A percentile compares a stretch with the other conserved stretches of the same genome.
Conservation (phyloP, 2,888 invertebrate species). For the Phragmatobia fuliginosa region DNA sequence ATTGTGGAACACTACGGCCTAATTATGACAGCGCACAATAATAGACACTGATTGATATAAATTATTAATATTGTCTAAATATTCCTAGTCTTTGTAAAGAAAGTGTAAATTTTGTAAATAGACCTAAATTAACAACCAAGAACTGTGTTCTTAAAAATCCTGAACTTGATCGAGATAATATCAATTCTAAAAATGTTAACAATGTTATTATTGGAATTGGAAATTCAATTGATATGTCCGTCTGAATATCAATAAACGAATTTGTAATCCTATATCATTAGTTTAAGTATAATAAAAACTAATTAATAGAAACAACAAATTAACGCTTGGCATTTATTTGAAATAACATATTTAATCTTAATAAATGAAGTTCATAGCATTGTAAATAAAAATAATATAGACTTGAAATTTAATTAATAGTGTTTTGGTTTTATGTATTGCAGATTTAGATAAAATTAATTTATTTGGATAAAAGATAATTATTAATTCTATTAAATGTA, state of each 20-base stretch:
- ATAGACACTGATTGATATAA: slow-evolving; percentile 48
- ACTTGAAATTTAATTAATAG: slow-evolving; percentile 31
- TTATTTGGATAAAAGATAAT: slow-evolving; percentile 37
- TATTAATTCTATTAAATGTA: slow-evolving; percentile 44
- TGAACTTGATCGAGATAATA: slow-evolving; percentile 59
- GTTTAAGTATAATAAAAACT: slow-evolving; percentile 67
- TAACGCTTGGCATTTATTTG: slow-evolving; percentile 84
- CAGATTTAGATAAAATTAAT: slow-evolving; percentile 32
- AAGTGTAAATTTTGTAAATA: slow-evolving; percentile 77
- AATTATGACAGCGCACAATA: slow-evolving; percentile 49
- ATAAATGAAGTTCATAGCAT: slow-evolving; percentile 38
- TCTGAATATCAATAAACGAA: slow-evolving; percentile 84
- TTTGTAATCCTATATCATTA: slow-evolving; percentile 84
- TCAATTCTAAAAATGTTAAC: slow-evolving; percentile 70
- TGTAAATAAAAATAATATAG: slow-evolving; percentile 43
- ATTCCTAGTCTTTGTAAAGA: slow-evolving; percentile 80
- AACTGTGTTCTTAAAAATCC: slow-evolving; percentile 44
- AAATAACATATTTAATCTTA: slow-evolving; percentile 52
- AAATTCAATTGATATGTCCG: slow-evolving; percentile 81
- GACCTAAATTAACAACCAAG: slow-evolving; percentile 47
- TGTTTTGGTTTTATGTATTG: slow-evolving; percentile 28
- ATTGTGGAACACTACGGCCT: slow-evolving; percentile 45
- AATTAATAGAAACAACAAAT: slow-evolving; percentile 67
- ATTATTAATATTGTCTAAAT: slow-evolving; percentile 61
- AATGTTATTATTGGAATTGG: slow-evolving; percentile 79